These are phyloP conservation scores for Phaethon lepturus DNA, from an alignment of 2,113 vertebrate species.

Conservation along the genomic window DNA sequence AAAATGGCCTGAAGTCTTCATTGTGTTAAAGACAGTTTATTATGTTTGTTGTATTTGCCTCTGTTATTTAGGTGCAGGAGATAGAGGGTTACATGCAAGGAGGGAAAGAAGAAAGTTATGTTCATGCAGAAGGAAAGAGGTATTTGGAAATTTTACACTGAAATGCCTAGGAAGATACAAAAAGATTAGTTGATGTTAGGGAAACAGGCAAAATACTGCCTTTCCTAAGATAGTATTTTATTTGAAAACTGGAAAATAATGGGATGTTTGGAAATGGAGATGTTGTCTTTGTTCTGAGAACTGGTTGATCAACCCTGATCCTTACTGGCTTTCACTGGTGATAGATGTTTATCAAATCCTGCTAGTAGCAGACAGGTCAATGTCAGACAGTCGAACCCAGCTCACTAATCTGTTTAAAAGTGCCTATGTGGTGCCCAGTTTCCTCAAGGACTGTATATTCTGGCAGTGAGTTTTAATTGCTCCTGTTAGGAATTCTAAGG, in stretches of 20 bases:
- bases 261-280: not conserved
- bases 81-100: not conserved
- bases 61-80: not conserved
- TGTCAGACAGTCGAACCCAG: not conserved
- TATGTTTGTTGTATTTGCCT: not conserved
- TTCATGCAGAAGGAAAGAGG: not conserved
- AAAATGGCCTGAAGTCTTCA: not conserved
- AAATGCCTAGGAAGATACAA: not conserved
- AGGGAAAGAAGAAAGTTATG: not conserved
- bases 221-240: not conserved
- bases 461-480: not conserved
- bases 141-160: not conserved
- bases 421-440: rapidly evolving
- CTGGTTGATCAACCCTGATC: not conserved
- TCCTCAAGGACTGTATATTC: not conserved
- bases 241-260: not conserved
- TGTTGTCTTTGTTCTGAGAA: not conserved
- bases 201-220: not conserved
- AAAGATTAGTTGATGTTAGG: not conserved
- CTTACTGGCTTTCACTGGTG: not conserved
- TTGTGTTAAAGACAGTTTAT: not conserved
- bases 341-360: not conserved
- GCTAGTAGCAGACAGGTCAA: not conserved
- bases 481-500: not conserved
- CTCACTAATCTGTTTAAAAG: not conserved